These are phyloP conservation scores for Empis livida DNA, from an alignment of 2,888 invertebrate genomes.

Conservation along the genomic window DNA sequence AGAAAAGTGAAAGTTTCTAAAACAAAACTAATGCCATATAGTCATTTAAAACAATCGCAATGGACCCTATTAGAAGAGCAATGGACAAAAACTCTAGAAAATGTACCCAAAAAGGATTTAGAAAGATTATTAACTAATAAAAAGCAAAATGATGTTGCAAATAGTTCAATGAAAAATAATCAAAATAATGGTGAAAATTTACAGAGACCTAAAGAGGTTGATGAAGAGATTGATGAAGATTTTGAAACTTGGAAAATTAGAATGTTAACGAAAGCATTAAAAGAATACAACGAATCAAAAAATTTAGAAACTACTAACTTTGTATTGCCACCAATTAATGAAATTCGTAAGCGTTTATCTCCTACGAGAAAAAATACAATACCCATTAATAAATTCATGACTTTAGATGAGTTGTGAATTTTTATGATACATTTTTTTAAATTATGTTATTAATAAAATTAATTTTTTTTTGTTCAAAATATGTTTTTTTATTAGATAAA, in stretches of 20 bases:
- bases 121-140: slow-evolving; percentile 4
- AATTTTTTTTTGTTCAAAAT: no score
- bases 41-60: slow-evolving; percentile 45
- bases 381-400: no score
- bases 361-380: no score
- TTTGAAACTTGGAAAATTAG: slow-evolving; percentile 50
- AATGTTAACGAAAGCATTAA: slow-evolving; percentile 36
- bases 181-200: slow-evolving; percentile 4
- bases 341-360: no score
- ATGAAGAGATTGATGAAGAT: slow-evolving; percentile 38
- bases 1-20: slow-evolving; percentile 45
- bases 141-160: background rate
- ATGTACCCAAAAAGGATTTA: slow-evolving; percentile 14
- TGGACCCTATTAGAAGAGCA: slow-evolving; percentile 46
- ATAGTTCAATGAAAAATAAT: background rate
- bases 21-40: slow-evolving; percentile 41
- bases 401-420: no score
- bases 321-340: no score
- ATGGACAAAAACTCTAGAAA: slow-evolving; percentile 39
- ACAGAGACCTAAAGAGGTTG: slow-evolving; percentile 19
- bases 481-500: no score
- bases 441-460: no score
- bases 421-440: no score
- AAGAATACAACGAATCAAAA: slow-evolving; percentile 24
- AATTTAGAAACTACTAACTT: no score